Conservation (phyloP, 2,888 invertebrate genomes). For the Polymixis flavicincta region DNA sequence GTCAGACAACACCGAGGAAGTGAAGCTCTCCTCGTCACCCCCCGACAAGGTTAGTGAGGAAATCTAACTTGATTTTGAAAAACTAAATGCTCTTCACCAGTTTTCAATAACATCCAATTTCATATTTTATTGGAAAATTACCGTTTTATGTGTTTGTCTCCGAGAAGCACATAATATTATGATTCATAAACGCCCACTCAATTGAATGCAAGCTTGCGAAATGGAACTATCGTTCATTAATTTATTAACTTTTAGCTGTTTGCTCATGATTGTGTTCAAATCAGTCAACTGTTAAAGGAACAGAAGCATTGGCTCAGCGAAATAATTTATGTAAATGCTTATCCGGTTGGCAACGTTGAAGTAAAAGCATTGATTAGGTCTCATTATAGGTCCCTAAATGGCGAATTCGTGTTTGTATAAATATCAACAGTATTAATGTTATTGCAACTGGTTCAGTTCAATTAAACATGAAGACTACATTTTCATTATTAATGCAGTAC, state of each 20-base stretch:
- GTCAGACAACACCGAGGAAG: conserved; percentile 51
- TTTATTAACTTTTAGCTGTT: conserved; percentile 6
- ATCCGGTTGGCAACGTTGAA: conserved; percentile 8
- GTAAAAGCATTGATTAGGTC: conserved; percentile 3
- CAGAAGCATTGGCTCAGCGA: conserved; percentile 45
- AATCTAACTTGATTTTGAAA: background rate
- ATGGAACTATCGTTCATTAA: conserved; percentile 13
- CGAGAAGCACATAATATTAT: conserved; percentile 1
- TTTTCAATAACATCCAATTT: background rate
- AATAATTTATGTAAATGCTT: conserved; percentile 39
- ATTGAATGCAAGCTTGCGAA: conserved; percentile 49
- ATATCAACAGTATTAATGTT: conserved; percentile 14
- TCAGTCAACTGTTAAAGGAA: background rate
- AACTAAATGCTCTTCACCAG: background rate
- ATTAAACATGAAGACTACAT: conserved; percentile 6
- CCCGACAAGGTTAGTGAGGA: conserved; percentile 74
- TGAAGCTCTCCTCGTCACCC: conserved; percentile 72
- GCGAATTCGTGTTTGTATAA: conserved; percentile 36
- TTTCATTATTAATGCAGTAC: background rate
- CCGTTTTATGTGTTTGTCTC: background rate
- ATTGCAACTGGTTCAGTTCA: conserved; percentile 6
- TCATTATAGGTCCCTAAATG: background rate
- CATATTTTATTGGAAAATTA: background rate
- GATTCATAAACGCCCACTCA: conserved; percentile 5
- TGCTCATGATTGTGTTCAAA: conserved; percentile 23